These are phyloP conservation scores for Microctonus hyperodae DNA, from an alignment of 2,888 invertebrate genomes.

Conservation along the genomic window DNA sequence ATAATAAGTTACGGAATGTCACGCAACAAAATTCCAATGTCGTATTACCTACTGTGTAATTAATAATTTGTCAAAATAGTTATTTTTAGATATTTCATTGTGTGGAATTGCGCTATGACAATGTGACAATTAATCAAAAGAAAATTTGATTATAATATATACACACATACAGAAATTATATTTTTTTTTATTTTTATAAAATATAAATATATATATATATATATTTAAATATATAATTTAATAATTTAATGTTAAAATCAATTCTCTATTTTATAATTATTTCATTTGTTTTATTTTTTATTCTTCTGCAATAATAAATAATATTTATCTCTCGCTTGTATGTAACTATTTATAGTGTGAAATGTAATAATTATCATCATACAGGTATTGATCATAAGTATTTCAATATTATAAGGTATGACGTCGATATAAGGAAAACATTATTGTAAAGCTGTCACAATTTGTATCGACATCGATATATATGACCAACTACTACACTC, in stretches of 20 bases:
- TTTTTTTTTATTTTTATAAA: too few relatives aligned
- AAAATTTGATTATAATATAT: not conserved
- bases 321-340: too few relatives aligned
- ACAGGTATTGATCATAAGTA: not conserved
- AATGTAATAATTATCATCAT: not conserved
- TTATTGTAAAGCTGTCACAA: not conserved
- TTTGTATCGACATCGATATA: not conserved
- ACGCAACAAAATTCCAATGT: not conserved
- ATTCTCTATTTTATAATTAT: too few relatives aligned
- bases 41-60: not conserved
- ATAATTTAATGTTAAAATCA: too few relatives aligned
- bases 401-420: not conserved
- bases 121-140: not conserved
- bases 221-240: too few relatives aligned
- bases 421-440: not conserved
- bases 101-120: not conserved
- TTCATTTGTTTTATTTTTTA: too few relatives aligned
- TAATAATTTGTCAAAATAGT: not conserved
- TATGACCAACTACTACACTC: constrained; percentile 2
- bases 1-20: not conserved
- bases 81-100: not conserved
- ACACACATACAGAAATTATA: not conserved
- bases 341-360: not conserved
- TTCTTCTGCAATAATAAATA: too few relatives aligned
- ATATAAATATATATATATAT: too few relatives aligned